Base-by-base conservation (phyloP, 2,113 vertebrate genomes). In the Phaethon lepturus region DNA sequence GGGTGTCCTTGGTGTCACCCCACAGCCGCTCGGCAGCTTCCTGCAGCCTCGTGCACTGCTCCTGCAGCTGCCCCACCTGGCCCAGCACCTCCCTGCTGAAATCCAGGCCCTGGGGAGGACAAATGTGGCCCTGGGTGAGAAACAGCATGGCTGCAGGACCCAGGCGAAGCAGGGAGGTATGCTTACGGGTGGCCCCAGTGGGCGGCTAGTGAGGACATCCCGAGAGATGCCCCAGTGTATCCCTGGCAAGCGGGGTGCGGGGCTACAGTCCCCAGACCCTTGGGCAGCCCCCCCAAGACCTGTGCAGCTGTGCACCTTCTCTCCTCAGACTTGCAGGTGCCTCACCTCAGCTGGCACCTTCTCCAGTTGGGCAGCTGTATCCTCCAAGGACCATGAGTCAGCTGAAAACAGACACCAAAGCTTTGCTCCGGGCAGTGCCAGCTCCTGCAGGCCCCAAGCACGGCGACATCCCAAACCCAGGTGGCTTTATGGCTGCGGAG, bases 401-500 rank as follows among this genome's bases (percentile, higher is more conserved):
- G 58, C 96, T 98, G 93, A 72, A 97, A 95, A 59, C 31, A 58
- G 31, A 71, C 33, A 78, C 29, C 52, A 86, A 90, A 82, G 56
- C 31, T 92, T 91, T 68, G 38, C 35, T 81, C n/a, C 23, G 14
- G 31, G 81, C 44, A 77, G 22, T 1, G 3, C 58, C 13, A 8
- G 42, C 26, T 88, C 26, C 67, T 86, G 67, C 42, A 68, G 52
- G 13, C 11, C 11, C 28, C 31, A 56, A 88, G 35, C 26, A 82
- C 2, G 6, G 33, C 3, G 2, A 29, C 1, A 1, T 44, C 63
- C 68, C 44, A 55, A 68, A 66, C 5, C 24, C 28, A 24, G 8
- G 38, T 24, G 33, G 50, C n/a, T 59, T 73, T 73, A 60, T 1
- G 45, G 68, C 29, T 74, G 24, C 6, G 3, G 63, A 90, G 49